These are phyloP conservation scores for Dastarcus helophoroides DNA, from an alignment of 2,888 invertebrate species.

Conservation along the genomic window DNA sequence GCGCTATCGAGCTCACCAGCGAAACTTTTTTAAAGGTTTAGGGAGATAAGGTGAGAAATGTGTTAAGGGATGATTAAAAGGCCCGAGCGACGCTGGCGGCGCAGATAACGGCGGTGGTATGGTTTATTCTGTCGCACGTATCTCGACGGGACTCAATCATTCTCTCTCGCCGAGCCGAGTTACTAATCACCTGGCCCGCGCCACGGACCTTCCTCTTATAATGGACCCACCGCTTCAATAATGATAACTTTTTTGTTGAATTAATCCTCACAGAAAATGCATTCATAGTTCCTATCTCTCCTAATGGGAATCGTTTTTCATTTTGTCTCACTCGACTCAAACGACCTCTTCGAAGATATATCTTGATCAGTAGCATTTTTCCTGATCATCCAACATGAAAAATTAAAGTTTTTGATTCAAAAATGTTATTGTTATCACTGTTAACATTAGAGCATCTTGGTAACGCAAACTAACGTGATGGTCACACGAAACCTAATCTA, in stretches of 20 bases:
- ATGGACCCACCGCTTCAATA: conserved; percentile 24
- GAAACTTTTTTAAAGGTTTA: conserved; percentile 25
- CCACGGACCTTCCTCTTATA: conserved; percentile 19
- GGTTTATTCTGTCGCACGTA: conserved; percentile 29
- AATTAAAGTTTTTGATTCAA: too few species aligned
- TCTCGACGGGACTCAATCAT: conserved; percentile 35
- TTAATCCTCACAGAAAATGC: conserved; percentile 36
- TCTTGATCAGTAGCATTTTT: too few species aligned
- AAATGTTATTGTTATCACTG: too few species aligned
- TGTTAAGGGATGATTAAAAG: conserved; percentile 38
- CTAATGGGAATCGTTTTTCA: conserved; percentile 37
- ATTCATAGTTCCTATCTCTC: conserved; percentile 37
- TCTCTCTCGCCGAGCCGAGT: conserved; percentile 25
- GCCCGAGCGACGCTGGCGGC: conserved; percentile 31
- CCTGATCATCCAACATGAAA: too few species aligned
- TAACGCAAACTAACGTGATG: too few species aligned
- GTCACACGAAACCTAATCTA: too few species aligned
- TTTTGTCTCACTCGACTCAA: too few species aligned
- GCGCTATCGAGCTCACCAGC: conserved; percentile 22
- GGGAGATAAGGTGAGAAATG: conserved; percentile 34
- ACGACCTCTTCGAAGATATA: too few species aligned
- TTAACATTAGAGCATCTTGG: too few species aligned
- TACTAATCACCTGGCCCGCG: conserved; percentile 31
- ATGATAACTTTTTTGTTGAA: conserved; percentile 32
- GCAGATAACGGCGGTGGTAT: conserved; percentile 29